These are phyloP conservation scores for Drosophila anceps DNA, from an alignment of 2,888 invertebrate genomes.

Conservation along the genomic window DNA sequence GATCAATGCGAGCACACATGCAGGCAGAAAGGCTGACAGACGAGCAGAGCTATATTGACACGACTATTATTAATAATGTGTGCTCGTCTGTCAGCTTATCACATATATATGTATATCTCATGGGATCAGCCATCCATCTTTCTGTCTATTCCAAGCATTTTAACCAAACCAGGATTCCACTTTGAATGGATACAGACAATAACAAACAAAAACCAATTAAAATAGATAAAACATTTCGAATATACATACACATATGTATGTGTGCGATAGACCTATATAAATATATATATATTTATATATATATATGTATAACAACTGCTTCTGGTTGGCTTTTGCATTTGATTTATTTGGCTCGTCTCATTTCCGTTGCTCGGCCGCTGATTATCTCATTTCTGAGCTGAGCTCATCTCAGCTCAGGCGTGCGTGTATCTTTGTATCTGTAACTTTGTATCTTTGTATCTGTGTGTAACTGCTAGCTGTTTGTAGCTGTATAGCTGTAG, in stretches of 20 bases:
- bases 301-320: neutral
- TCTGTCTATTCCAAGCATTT: neutral
- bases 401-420: constrained; percentile 36
- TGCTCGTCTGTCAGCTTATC: no score
- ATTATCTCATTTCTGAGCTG: constrained; percentile 59
- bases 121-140: no score
- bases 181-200: neutral
- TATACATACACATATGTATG: neutral
- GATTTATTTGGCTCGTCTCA: constrained; percentile 73
- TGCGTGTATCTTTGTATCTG: constrained; percentile 52
- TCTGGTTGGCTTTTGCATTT: constrained; percentile 55
- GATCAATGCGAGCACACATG: no score
- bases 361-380: constrained; percentile 66
- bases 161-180: neutral
- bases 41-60: no score
- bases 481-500: constrained; percentile 8
- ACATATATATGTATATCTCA: no score
- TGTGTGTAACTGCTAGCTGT: constrained; percentile 12
- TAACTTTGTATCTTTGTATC: constrained; percentile 23
- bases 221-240: neutral
- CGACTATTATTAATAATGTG: no score
- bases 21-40: no score
- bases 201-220: constrained; percentile 6
- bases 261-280: neutral
- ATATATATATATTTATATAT: neutral